Percentiles rank a stretch among this genome's conserved stretches.
phyloP scores from a whole-genome alignment of 2,113 vertebrate species.

The Sceloporus undulatus region DNA sequence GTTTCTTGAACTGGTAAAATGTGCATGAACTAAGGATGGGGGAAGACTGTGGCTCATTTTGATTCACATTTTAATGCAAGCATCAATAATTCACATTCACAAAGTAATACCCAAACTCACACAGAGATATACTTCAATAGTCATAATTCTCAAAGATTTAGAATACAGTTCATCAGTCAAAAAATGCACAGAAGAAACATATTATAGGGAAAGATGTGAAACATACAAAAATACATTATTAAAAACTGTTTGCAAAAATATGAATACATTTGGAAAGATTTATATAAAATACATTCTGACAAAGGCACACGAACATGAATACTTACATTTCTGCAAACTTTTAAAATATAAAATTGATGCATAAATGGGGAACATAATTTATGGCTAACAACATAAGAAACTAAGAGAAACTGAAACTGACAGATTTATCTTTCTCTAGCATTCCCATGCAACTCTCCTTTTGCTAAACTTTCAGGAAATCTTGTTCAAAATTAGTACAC shows the following conservation, averaged over 20 bases:
- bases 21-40: background rate
- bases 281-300: background rate
- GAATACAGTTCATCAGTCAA: no score
- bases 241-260: no score
- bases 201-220: background rate
- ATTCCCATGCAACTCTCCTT: background rate
- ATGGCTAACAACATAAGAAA: background rate
- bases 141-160: no score
- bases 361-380: background rate
- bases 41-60: background rate
- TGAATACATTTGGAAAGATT: no score
- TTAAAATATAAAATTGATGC: background rate
- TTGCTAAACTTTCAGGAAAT: background rate
- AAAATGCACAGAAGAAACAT: background rate
- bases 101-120: no score
- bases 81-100: background rate
- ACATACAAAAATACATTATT: no score
- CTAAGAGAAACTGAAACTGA: background rate
- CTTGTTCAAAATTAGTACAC: constrained; percentile 34
- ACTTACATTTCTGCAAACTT: background rate
- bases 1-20: background rate
- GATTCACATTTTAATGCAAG: background rate
- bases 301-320: background rate
- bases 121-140: no score
- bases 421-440: background rate